Evolutionary conservation across 2,797 vertebrate species (phyloP), one percentile per base, ranked within the genome.

Genomic region (Avahi laniger): DNA sequence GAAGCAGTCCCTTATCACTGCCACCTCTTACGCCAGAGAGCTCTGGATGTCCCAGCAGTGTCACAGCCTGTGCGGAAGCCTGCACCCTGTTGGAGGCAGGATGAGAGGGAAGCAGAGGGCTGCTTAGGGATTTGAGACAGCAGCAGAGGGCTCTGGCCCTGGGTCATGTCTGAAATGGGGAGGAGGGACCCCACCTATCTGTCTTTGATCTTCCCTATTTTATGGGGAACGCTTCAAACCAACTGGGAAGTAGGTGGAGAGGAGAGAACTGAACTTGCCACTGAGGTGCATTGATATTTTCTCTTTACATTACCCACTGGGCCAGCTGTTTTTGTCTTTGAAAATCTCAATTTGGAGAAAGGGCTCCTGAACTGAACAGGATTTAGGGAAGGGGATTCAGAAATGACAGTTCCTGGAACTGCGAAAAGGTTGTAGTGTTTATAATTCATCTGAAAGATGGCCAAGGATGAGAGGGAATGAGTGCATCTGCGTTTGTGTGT

Each of bases 391-490:
- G 33, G 43, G 24, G 26, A 73, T 85, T 85, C 18, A 63, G 57
- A 85, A 70, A 41, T 90, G 73, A 30, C 48, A n/a, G 61, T 79
- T 72, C 65, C 30, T 52, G 38, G 38, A 33, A 79, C 18, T 59
- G 48, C 7, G 63, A 59, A 70, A 80, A 30, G 5, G 17, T 20
- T 50, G 11, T 65, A 59, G 28, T 48, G 14, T 69, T 84, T 67
- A 41, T n/a, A 89, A 54, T 54, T 63, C 30, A 89, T 30, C 38
- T 82, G 38, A 83, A n/a, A 85, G 86, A 72, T 41, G 46, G 46
- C 17, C 35, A 63, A 38, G 18, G 46, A 69, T 69, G 28, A 90
- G 59, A 69, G 2, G 50, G 38, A 54, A 43, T 33, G 43, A 69
- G 13, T 38, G 43, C n/a, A 18, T 59, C 28, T 69, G 50, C n/a